Conservation (phyloP, 2,113 vertebrate species). For the Miniopterus natalensis region DNA sequence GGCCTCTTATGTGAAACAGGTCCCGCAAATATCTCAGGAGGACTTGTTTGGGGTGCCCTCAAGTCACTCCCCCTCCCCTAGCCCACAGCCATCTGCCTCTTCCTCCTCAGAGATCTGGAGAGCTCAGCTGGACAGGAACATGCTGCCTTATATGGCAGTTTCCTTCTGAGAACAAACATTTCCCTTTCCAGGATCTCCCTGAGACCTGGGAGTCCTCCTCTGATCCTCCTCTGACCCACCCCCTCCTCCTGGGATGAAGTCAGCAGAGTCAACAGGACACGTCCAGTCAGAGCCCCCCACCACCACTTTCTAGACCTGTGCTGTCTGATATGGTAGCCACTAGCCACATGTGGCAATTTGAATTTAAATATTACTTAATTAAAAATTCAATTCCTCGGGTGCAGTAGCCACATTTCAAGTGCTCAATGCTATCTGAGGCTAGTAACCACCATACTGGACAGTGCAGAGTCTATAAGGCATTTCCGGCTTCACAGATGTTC, state of each 20-base stretch:
- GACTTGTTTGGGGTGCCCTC: neutral
- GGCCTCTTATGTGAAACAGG: constrained; percentile 69
- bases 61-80: neutral
- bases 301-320: neutral
- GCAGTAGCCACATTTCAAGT: neutral
- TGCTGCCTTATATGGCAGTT: constrained; percentile 56
- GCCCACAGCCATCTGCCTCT: neutral
- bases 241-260: neutral
- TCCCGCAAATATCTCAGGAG: constrained; percentile 64
- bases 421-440: neutral
- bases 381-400: constrained; percentile 38
- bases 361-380: neutral
- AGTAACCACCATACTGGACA: neutral
- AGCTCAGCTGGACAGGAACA: neutral
- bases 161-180: constrained; percentile 39
- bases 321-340: neutral
- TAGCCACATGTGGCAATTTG: neutral
- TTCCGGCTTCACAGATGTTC: neutral
- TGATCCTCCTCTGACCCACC: neutral
- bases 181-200: neutral
- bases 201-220: neutral
- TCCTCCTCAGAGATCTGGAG: constrained; percentile 21
- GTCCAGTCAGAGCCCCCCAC: neutral
- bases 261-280: neutral
- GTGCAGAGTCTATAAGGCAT: neutral